Evolutionary conservation across 1,140 invertebrate genomes (phyloP), one percentile per base, ranked within the genome.

Genomic region (Calephelis nemesis): DNA sequence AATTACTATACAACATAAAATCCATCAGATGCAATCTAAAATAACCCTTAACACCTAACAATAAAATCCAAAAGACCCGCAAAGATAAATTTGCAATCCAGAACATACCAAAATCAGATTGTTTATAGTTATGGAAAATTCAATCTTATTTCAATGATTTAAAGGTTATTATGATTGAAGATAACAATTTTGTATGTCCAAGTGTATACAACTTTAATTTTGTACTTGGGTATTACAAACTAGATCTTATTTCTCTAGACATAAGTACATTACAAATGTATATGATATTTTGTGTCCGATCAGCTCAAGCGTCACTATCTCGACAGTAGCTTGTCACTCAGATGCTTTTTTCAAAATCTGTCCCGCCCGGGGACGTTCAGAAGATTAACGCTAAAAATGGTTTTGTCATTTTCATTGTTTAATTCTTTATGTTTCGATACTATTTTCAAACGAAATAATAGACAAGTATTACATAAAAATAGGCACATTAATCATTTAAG

Each of bases 321-420:
- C 72, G 78, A 77, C 78, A 76, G 71, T 65, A 47, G 75, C 64
- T 74, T 77, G 75, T 77, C 73, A 74, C 49, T 77, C 75, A 71
- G 65, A 54, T 71, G 69, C 71, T 74, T 77, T 77, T 77, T 75
- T 73, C 71, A 71, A 74, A 73, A 74, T 74, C 71, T 77, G 71
- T 70, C 69, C 68, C 68, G 62, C 69, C 62, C 62, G 69, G 71
- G 70, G 71, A 73, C 73, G 67, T 72, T 70, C 67, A 63, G 60
- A 67, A 76, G 72, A 77, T 74, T 74, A 74, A 69, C 69, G 70
- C 64, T 65, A 58, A 67, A 63, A 63, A 49, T 47, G 68, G 54
- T 64, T 67, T 62, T 69, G 30, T 64, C 60, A 11, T 64, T 73
- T 64, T 65, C 50, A 67, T 70, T 64, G 54, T 69, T 63, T 47